phyloP scores from a whole-genome alignment of 2,888 invertebrate genomes.

The Timema cristinae region DNA sequence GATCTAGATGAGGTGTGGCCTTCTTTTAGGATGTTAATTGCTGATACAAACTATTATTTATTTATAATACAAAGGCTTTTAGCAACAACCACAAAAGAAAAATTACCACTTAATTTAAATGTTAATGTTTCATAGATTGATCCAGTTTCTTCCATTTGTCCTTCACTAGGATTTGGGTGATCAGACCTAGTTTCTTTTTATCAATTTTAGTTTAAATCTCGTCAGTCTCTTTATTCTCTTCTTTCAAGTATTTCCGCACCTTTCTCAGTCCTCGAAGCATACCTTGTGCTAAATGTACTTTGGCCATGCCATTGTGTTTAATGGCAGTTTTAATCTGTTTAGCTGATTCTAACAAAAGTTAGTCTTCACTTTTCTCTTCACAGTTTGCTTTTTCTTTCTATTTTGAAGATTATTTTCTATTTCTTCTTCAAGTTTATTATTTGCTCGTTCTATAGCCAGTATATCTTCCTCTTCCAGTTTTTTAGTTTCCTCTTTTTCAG shows the following conservation, averaged over 20 bases:
- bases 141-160: background rate
- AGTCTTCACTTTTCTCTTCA: background rate
- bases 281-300: conserved; percentile 14
- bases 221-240: conserved; percentile 17
- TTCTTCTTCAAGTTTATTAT: background rate
- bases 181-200: conserved; percentile 1
- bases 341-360: background rate
- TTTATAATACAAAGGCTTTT: conserved; percentile 4
- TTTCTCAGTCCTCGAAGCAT: conserved; percentile 17
- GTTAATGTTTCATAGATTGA: background rate
- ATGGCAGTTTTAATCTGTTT: background rate
- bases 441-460: background rate
- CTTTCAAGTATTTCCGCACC: conserved; percentile 13
- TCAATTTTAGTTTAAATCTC: conserved; percentile 11
- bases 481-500: background rate
- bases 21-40: background rate
- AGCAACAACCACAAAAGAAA: background rate
- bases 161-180: background rate
- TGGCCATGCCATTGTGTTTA: background rate
- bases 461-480: background rate
- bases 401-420: background rate
- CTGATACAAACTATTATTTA: conserved; percentile 3
- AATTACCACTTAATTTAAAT: background rate
- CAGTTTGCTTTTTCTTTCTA: background rate
- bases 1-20: background rate